A percentile compares a stretch with the other conserved stretches of the same genome.
These are phyloP conservation scores for Andrena bucephala DNA, from an alignment of 2,888 invertebrate genomes.

Conservation along the genomic window DNA sequence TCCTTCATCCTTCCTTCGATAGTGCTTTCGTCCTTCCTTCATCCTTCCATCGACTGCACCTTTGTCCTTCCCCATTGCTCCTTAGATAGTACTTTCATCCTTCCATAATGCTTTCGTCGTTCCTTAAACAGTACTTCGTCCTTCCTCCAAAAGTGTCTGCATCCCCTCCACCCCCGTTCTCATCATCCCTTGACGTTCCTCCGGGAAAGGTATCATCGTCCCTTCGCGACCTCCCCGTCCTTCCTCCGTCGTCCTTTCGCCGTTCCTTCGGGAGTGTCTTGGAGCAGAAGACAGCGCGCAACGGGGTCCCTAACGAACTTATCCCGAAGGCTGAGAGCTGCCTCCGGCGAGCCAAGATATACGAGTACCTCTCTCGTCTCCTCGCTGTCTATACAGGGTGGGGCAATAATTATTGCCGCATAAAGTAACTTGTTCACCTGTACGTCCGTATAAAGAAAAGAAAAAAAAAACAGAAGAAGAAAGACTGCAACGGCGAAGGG, in stretches of 20 bases:
- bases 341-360: conserved; percentile 62
- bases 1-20: too few relatives aligned
- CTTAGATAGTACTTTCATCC: too few relatives aligned
- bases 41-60: too few relatives aligned
- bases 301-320: conserved; percentile 78
- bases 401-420: conserved; percentile 30
- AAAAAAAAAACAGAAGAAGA: neutral
- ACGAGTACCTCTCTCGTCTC: conserved; percentile 54
- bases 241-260: conserved; percentile 67
- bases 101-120: too few relatives aligned
- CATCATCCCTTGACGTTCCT: too few relatives aligned
- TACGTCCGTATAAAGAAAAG: neutral
- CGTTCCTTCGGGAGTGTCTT: conserved; percentile 76
- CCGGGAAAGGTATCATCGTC: too few relatives aligned
- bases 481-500: neutral
- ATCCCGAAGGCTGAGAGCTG: conserved; percentile 74
- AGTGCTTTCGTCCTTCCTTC: too few relatives aligned
- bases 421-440: neutral
- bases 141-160: too few relatives aligned
- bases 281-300: conserved; percentile 65
- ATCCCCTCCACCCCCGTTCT: too few relatives aligned
- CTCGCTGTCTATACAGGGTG: conserved; percentile 48
- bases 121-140: too few relatives aligned
- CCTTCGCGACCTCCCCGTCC: too few relatives aligned
- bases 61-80: too few relatives aligned